Percentiles rank a stretch among this genome's conserved stretches.
Evolutionary conservation across 2,797 vertebrate species (phyloP).

Genomic region (Gymnothorax javanicus): DNA sequence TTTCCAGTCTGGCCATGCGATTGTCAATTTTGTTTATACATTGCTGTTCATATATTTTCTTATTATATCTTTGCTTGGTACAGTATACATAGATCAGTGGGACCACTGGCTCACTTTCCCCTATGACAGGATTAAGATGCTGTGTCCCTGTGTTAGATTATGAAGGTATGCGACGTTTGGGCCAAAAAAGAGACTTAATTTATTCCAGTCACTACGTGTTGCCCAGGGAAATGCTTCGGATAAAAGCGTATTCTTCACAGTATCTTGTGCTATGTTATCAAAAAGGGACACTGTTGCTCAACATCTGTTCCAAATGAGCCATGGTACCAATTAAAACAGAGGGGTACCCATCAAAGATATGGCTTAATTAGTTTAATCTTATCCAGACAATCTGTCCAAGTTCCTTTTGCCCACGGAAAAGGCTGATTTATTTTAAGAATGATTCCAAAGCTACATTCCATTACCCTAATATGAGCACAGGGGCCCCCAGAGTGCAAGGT

Average conservation of each 20-base stretch:
- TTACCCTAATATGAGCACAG: not conserved
- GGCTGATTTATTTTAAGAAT: not conserved
- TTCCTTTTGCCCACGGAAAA: not conserved
- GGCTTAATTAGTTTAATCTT: not conserved
- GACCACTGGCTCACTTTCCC: not conserved
- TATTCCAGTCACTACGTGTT: not conserved
- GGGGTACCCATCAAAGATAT: not conserved
- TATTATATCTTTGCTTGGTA: not conserved
- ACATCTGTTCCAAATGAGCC: not conserved
- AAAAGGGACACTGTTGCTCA: not conserved
- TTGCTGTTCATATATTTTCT: not conserved
- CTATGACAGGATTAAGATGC: not conserved
- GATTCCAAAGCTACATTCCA: not conserved
- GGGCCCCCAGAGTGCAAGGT: not conserved
- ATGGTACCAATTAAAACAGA: not conserved
- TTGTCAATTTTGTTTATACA: too few species aligned
- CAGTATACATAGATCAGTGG: not conserved
- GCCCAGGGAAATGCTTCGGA: not conserved
- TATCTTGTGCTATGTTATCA: not conserved
- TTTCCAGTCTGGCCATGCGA: too few species aligned
- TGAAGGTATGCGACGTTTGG: not conserved
- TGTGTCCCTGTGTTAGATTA: not conserved
- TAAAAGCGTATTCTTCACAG: not conserved
- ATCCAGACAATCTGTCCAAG: not conserved
- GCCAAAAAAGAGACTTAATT: not conserved